Percentiles rank a stretch among this genome's conserved stretches.
These are phyloP conservation scores for Protobothrops mucrosquamatus DNA, from an alignment of 2,113 vertebrate genomes.

Conservation along the genomic window DNA sequence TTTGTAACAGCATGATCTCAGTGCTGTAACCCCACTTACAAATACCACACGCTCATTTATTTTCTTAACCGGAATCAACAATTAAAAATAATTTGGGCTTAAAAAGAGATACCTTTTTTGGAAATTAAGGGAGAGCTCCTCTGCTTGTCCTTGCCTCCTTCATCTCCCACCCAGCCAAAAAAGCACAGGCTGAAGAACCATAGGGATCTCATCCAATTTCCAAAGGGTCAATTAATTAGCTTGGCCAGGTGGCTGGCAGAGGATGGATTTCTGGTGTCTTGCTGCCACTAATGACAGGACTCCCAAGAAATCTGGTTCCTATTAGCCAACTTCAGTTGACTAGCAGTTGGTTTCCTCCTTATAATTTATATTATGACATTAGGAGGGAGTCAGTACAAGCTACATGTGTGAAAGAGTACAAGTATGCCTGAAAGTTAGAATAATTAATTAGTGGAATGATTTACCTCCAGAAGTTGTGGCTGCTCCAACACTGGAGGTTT, in stretches of 20 bases:
- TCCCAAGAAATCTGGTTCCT: neutral
- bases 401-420: neutral
- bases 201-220: neutral
- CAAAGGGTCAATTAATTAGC: neutral
- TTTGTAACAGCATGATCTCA: neutral
- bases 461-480: neutral
- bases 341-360: neutral
- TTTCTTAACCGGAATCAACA: neutral
- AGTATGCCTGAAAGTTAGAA: neutral
- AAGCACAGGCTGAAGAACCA: neutral
- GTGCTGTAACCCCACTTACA: neutral
- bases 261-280: neutral
- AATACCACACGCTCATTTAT: neutral
- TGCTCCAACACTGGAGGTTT: neutral
- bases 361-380: neutral
- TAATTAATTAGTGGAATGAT: neutral
- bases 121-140: neutral
- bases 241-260: neutral
- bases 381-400: neutral
- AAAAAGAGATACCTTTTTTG: neutral
- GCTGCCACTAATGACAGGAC: neutral
- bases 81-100: neutral
- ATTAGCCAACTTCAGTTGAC: neutral
- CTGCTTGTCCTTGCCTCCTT: neutral
- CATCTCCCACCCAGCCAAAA: neutral